These are phyloP conservation scores for Apodemus speciosus DNA, from an alignment of 2,113 vertebrate species.

Conservation along the genomic window DNA sequence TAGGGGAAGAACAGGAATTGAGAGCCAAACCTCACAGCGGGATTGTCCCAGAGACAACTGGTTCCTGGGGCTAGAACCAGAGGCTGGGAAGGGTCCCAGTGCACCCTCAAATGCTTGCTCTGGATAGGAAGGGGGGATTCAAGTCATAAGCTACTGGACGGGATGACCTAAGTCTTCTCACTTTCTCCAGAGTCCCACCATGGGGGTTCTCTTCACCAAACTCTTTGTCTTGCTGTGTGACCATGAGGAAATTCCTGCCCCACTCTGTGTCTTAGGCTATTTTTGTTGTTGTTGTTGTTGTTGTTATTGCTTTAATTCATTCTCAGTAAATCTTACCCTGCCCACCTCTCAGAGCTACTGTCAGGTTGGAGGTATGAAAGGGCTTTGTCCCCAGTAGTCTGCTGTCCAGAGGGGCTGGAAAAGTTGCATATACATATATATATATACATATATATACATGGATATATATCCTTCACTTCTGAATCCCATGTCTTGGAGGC, in stretches of 20 bases:
- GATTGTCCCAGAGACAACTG: background rate
- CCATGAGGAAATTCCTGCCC: conserved; percentile 27
- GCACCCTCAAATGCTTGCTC: background rate
- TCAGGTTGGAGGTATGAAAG: background rate
- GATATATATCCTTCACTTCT: conserved; percentile 11
- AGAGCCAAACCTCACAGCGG: background rate
- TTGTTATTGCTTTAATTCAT: conserved; percentile 2
- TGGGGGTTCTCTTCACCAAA: background rate
- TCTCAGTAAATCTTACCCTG: background rate
- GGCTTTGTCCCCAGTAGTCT: background rate
- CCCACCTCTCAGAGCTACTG: background rate
- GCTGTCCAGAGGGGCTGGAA: background rate
- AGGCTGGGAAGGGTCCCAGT: background rate
- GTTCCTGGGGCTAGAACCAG: background rate
- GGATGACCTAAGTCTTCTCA: background rate
- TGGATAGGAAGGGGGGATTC: background rate
- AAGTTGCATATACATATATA: background rate
- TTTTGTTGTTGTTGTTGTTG: background rate
- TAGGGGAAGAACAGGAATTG: background rate
- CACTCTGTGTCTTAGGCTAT: conserved; percentile 5
- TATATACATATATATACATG: no score
- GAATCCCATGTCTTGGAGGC: background rate
- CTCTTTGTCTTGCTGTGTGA: background rate
- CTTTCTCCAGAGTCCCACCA: background rate
- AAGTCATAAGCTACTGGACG: background rate